These are phyloP conservation scores for Struthio camelus DNA, from an alignment of 2,113 vertebrate genomes.

Conservation along the genomic window DNA sequence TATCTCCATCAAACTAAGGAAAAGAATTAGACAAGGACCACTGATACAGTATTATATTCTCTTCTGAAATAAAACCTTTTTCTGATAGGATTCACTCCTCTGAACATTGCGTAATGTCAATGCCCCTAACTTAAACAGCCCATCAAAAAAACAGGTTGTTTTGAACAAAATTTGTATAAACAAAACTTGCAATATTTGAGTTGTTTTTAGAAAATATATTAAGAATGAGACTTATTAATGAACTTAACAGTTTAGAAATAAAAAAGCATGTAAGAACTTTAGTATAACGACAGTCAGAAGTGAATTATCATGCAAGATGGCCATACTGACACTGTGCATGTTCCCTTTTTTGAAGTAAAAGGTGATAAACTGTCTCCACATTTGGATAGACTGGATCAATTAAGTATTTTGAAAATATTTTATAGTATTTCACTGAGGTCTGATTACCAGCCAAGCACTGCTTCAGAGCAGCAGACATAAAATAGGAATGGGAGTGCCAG, in stretches of 20 bases:
- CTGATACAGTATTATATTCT: background rate
- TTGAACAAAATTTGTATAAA: background rate
- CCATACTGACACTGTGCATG: fast-evolving
- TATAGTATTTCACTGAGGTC: background rate
- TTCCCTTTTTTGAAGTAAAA: background rate
- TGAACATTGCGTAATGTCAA: background rate
- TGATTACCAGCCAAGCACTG: background rate
- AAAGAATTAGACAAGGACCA: background rate
- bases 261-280: background rate
- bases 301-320: background rate
- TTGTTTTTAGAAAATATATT: background rate
- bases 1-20: slow-evolving; percentile 86
- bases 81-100: background rate
- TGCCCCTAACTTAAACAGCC: background rate
- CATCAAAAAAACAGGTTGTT: background rate
- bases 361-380: background rate
- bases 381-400: background rate
- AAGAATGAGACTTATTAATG: background rate
- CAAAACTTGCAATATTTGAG: fast-evolving
- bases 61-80: background rate
- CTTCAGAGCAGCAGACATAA: background rate
- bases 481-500: background rate
- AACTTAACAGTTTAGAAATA: background rate
- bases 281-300: background rate
- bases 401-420: background rate